Percentiles rank a stretch among this genome's conserved stretches.
phyloP scores from a whole-genome alignment of 2,888 invertebrate species.

The Corythucha ciliata region DNA sequence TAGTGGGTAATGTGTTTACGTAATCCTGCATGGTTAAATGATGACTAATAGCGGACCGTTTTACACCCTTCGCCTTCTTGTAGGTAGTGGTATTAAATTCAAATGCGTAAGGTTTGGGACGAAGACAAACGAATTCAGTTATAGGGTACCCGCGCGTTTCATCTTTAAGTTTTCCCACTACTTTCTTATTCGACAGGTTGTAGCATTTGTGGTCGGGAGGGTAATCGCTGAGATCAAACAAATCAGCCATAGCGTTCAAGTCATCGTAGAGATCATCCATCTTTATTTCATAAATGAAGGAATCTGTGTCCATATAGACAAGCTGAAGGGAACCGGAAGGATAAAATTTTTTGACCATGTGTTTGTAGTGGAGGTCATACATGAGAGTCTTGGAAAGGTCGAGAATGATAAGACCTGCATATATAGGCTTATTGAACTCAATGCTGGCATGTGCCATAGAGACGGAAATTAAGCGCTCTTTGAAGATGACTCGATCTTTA shows the following conservation, averaged over 20 bases:
- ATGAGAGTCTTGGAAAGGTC: constrained; percentile 35
- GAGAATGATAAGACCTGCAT: constrained; percentile 36
- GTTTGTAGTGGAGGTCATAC: constrained; percentile 8
- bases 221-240: constrained; percentile 37
- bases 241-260: constrained; percentile 21
- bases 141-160: constrained; percentile 36
- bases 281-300: constrained; percentile 36
- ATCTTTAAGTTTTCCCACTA: constrained; percentile 38
- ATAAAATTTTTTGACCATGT: constrained; percentile 20
- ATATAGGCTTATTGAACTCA: constrained; percentile 37
- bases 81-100: too few relatives aligned
- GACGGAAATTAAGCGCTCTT: constrained; percentile 10
- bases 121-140: constrained; percentile 36
- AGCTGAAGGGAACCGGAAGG: constrained; percentile 32
- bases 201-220: constrained; percentile 33
- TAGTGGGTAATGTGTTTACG: too few relatives aligned
- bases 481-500: too few relatives aligned
- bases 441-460: constrained; percentile 27
- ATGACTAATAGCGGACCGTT: too few relatives aligned
- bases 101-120: too few relatives aligned
- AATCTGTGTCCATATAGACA: constrained; percentile 39
- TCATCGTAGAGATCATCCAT: constrained; percentile 40
- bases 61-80: too few relatives aligned
- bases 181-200: constrained; percentile 35
- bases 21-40: too few relatives aligned